phyloP scores from a whole-genome alignment of 2,113 vertebrate genomes.

The Oreocharis arfaki region DNA sequence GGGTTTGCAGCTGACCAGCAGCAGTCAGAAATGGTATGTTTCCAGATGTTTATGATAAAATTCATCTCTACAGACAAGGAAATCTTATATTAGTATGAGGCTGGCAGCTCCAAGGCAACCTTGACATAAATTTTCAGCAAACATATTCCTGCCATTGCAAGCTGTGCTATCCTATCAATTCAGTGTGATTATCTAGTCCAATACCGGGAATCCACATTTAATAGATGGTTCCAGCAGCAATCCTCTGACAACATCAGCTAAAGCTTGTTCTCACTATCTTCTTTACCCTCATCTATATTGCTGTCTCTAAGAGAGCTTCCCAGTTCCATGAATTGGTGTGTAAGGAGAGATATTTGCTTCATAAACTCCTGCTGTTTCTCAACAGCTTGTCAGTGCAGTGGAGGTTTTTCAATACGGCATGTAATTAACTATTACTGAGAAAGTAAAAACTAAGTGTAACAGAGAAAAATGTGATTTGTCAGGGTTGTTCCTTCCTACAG shows the following conservation, averaged over 20 bases:
- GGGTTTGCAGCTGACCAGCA: background rate
- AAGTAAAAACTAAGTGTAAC: slow-evolving; percentile 23
- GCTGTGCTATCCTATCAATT: slow-evolving; percentile 40
- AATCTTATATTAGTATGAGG: background rate
- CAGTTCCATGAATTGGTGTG: background rate
- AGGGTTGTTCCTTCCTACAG: slow-evolving; percentile 15
- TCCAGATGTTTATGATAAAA: background rate
- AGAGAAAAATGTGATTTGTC: slow-evolving; percentile 27
- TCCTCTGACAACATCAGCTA: slow-evolving; percentile 41
- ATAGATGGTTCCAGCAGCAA: slow-evolving; percentile 47
- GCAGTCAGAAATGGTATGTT: background rate
- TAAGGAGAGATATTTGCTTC: slow-evolving; percentile 15
- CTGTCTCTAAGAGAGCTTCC: slow-evolving; percentile 19
- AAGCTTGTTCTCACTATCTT: slow-evolving; percentile 29
- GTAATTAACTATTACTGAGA: slow-evolving; percentile 22
- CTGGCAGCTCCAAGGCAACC: background rate
- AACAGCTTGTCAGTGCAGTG: background rate
- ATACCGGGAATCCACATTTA: slow-evolving; percentile 24
- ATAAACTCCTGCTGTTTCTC: slow-evolving; percentile 37
- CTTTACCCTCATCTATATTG: slow-evolving; percentile 34
- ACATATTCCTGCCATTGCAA: slow-evolving; percentile 19
- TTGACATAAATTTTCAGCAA: slow-evolving; percentile 51
- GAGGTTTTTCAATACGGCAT: background rate
- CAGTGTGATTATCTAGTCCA: slow-evolving; percentile 47
- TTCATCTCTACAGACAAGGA: background rate